These are phyloP conservation scores for Potamarius usumacintae DNA, from an alignment of 2,113 vertebrate species.

Conservation along the genomic window DNA sequence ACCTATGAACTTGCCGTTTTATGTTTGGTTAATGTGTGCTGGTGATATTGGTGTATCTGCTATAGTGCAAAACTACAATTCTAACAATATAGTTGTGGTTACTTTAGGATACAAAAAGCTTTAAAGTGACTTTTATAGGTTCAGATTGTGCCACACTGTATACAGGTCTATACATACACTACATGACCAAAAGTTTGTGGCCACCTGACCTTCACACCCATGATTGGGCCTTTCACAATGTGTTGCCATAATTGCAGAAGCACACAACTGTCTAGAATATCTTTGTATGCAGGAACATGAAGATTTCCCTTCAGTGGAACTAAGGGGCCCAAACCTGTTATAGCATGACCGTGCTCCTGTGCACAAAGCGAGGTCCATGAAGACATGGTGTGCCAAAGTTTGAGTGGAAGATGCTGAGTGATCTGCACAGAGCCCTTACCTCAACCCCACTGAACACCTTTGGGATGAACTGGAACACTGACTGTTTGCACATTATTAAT, in stretches of 20 bases:
- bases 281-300: no score
- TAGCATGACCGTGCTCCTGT: not conserved
- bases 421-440: not conserved
- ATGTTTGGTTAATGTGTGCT: not conserved
- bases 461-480: not conserved
- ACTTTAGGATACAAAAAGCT: not conserved
- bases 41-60: not conserved
- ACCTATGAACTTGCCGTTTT: not conserved
- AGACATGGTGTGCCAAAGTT: not conserved
- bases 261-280: no score
- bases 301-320: no score
- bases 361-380: not conserved
- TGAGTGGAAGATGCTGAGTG: no score
- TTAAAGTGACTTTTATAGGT: not conserved
- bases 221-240: no score
- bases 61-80: not conserved
- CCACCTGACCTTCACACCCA: no score
- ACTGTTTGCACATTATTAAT: not conserved
- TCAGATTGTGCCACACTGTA: no score
- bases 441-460: not conserved
- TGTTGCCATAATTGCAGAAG: no score
- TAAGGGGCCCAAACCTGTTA: not conserved
- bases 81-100: not conserved
- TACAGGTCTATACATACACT: no score
- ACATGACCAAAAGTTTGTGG: no score